Evolutionary conservation across 2,888 invertebrate genomes (phyloP), one percentile per base, ranked within the genome.

Genomic region (Cosmorhoe ocellata): DNA sequence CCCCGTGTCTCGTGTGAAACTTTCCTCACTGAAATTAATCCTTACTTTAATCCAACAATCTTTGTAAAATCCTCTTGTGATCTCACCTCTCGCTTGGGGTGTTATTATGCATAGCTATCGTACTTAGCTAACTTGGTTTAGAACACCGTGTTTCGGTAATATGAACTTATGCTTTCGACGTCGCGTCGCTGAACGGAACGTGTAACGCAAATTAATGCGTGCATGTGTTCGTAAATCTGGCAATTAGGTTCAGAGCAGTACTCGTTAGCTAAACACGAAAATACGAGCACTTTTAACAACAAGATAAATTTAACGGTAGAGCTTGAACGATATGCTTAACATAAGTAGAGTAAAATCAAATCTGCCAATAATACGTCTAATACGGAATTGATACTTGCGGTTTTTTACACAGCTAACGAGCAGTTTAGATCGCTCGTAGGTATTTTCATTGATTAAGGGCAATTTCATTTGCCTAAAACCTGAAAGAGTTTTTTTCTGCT

Each of bases 11-110:
- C 64, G 69, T 79, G 74, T 73, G 71, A 73, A 84, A 84, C 76
- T 84, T 84, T 80, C 74, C 69, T 56, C 67, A 66, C 69, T 78
- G 71, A 83, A 82, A 83, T 82, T 80, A 82, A 82, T 77, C 79
- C 75, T 67, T 63, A 64, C 65, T 67, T 69, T 67, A 73, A 72
- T 73, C 70, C 64, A 59, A 71, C 71, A 74, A 78, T 78, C 78
- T 79, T 76, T 71, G 67, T 62, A 63, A 66, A 75, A 74, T 70
- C 70, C 74, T 73, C 71, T 69, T 68, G 57, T 59, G 56, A 64
- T 67, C 41, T 62, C 67, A 55, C 55, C 54, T 58, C 53, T 47
- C 56, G 36, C 45, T 61, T n/a, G n/a, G n/a, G 56, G 56, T 61
- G 55, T 46, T 50, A 59, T 51, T 44, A 57, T 52, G 54, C 49